Evolutionary conservation across 2,888 invertebrate species (phyloP).

Genomic region (Creontiades dilutus): DNA sequence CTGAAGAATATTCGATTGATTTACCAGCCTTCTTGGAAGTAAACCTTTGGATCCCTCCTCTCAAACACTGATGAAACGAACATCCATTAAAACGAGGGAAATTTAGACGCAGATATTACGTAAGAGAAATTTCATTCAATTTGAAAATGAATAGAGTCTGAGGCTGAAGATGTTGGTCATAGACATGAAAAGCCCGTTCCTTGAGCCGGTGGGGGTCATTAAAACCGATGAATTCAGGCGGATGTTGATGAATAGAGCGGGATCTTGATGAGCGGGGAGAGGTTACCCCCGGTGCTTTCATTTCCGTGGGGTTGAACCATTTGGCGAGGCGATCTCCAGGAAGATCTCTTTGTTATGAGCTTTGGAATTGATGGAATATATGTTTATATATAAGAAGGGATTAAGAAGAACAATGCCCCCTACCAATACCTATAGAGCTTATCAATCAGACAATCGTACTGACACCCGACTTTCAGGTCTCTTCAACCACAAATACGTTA

Average conservation of each 20-base stretch:
- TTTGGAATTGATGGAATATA: too few relatives aligned
- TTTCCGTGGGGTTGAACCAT: not conserved
- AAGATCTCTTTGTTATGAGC: not conserved
- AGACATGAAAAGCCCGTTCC: conserved; percentile 1
- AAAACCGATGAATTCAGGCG: conserved; percentile 40
- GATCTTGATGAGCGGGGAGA: not conserved
- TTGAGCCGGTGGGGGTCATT: not conserved
- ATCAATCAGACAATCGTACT: too few relatives aligned
- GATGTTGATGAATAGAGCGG: conserved; percentile 23
- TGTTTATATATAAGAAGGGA: too few relatives aligned
- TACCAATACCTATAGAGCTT: too few relatives aligned
- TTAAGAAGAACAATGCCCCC: too few relatives aligned
- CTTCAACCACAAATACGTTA: too few relatives aligned
- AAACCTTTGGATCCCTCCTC: too few relatives aligned
- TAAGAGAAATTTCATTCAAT: conserved; percentile 44
- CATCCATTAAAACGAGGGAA: not conserved
- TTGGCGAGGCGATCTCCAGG: not conserved
- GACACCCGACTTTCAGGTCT: too few relatives aligned
- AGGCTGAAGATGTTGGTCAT: not conserved
- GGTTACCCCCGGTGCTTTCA: not conserved
- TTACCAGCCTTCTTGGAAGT: too few relatives aligned
- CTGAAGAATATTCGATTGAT: too few relatives aligned
- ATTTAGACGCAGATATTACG: not conserved
- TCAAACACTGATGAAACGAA: not conserved
- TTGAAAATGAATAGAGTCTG: conserved; percentile 43